Evolutionary conservation across 2,888 invertebrate species (phyloP).

Genomic region (Prosopocoilus inquinatus): DNA sequence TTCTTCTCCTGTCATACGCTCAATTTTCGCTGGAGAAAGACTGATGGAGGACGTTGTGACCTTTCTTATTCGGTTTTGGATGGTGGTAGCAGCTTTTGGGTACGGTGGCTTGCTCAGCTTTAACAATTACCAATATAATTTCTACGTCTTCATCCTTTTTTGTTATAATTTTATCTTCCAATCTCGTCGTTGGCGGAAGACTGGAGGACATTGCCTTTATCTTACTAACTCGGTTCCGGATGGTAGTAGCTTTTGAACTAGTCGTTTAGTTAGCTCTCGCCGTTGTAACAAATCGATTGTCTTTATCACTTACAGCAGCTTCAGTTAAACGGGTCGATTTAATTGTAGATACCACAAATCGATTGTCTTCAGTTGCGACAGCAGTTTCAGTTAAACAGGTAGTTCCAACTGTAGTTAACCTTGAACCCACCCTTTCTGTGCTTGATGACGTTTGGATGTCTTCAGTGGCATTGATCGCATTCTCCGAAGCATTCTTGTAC

Average conservation of each 20-base stretch:
- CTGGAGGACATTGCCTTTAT: no score
- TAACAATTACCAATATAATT: slow-evolving; percentile 9
- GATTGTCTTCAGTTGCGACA: no score
- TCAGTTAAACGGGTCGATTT: background rate
- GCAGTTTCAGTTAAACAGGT: background rate
- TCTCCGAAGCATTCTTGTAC: no score
- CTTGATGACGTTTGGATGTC: background rate
- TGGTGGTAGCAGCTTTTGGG: no score
- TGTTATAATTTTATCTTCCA: no score
- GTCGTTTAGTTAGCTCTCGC: slow-evolving; percentile 2
- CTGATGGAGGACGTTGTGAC: background rate
- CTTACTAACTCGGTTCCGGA: no score
- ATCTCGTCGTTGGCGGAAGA: no score
- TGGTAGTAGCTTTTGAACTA: no score
- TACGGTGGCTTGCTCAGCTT: background rate
- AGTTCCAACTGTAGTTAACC: background rate
- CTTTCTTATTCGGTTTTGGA: no score
- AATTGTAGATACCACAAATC: background rate
- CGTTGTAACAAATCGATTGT: background rate
- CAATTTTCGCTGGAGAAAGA: background rate
- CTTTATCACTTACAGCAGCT: background rate
- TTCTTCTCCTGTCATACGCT: background rate
- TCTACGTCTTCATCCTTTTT: no score
- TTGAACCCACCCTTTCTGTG: background rate
- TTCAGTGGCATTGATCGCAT: slow-evolving; percentile 29